Conservation (phyloP, 2,113 vertebrate species). For the Silurus asotus region DNA sequence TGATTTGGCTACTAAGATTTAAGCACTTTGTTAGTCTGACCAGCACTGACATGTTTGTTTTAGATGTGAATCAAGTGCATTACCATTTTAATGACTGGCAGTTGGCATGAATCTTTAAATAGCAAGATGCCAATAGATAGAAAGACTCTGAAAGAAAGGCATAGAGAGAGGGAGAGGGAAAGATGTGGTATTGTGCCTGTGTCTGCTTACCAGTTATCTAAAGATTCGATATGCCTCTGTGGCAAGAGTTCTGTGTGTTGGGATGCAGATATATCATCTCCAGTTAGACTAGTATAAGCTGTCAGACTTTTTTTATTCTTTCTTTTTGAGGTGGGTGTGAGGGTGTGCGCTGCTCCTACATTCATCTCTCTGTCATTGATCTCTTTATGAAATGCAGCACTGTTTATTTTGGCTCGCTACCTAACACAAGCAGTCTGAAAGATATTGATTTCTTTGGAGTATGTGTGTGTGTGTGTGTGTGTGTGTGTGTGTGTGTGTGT, state of each 20-base stretch:
- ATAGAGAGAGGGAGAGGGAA: not conserved
- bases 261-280: not conserved
- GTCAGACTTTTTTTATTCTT: not conserved
- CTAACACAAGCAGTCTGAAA: slow-evolving; percentile 61
- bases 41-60: no score
- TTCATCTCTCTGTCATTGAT: slow-evolving; percentile 59
- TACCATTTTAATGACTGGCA: no score
- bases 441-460: slow-evolving; percentile 64
- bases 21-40: no score
- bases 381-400: slow-evolving; percentile 62
- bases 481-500: slow-evolving; percentile 31
- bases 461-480: slow-evolving; percentile 26
- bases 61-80: no score
- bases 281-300: not conserved
- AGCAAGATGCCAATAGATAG: no score
- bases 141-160: not conserved
- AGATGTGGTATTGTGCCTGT: not conserved
- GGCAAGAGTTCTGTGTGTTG: not conserved
- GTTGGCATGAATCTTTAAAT: no score
- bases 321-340: not conserved
- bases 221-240: not conserved
- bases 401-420: slow-evolving; percentile 72
- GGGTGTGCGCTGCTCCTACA: not conserved
- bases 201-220: not conserved
- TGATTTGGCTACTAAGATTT: no score